A percentile compares a stretch with the other conserved stretches of the same genome.
Conservation (phyloP, 2,888 invertebrate species). For the Caenorhabditis sp. region DNA sequence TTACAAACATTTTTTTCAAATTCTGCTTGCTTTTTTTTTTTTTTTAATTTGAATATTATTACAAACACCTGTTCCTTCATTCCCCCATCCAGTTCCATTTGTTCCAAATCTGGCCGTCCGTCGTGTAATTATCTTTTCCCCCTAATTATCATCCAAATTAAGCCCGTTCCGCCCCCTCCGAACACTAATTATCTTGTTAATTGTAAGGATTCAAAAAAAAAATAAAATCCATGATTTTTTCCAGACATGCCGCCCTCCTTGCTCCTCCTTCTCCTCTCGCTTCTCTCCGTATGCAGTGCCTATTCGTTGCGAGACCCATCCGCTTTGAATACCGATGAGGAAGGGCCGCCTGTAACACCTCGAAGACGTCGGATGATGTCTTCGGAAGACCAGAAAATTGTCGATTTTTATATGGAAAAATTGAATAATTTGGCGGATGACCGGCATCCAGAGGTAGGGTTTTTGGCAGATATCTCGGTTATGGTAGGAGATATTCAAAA, state of each 20-base stretch:
- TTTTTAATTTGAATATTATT: too few relatives aligned
- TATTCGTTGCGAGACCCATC: slow-evolving; percentile 56
- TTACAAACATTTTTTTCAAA: too few relatives aligned
- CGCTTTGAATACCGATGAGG: slow-evolving; percentile 8
- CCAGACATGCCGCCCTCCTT: not conserved
- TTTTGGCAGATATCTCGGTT: not conserved
- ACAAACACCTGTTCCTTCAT: too few relatives aligned
- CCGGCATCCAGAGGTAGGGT: slow-evolving; percentile 66
- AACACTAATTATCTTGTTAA: too few relatives aligned
- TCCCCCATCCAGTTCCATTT: too few relatives aligned
- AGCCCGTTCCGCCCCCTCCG: not conserved
- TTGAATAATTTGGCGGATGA: slow-evolving; percentile 74
- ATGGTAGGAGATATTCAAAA: not conserved
- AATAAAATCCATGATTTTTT: not conserved
- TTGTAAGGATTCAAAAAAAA: not conserved
- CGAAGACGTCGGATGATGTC: slow-evolving; percentile 66
- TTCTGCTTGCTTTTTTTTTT: too few relatives aligned
- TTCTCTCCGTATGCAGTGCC: slow-evolving; percentile 14
- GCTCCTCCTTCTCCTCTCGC: not conserved
- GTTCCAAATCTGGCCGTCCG: too few relatives aligned
- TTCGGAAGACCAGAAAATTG: slow-evolving; percentile 72
- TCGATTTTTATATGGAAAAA: slow-evolving; percentile 77
- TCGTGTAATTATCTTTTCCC: too few relatives aligned
- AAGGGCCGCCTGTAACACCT: not conserved
- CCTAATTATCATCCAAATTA: too few relatives aligned